Conservation (phyloP, 2,797 vertebrate genomes). For the Alexandromys oeconomus region DNA sequence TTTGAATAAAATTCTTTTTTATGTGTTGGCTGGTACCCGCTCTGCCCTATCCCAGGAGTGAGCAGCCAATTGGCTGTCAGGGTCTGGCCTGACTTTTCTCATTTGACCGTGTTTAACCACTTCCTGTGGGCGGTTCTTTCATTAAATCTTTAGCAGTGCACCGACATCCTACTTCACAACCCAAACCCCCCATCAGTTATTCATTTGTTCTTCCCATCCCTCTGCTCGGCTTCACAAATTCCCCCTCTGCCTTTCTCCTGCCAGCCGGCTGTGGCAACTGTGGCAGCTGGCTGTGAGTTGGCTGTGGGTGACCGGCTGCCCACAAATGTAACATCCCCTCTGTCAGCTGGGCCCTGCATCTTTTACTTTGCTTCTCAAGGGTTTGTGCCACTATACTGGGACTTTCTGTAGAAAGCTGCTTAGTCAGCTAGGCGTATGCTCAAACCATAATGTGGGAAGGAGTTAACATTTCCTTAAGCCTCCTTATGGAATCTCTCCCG, state of each 20-base stretch:
- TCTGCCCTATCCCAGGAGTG: background rate
- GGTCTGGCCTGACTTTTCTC: constrained; percentile 14
- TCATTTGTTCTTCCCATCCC: background rate
- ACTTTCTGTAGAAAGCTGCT: background rate
- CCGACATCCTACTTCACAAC: constrained; percentile 3
- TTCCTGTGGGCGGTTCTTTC: constrained; percentile 33
- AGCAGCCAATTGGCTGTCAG: background rate
- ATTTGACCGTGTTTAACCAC: constrained; percentile 44
- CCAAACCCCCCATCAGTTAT: constrained; percentile 6
- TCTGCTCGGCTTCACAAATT: background rate
- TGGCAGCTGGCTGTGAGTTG: background rate
- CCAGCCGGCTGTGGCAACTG: background rate
- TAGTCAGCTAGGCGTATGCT: background rate
- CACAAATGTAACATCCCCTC: background rate
- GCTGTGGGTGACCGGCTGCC: background rate
- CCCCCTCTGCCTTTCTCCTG: background rate
- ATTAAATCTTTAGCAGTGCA: constrained; percentile 44
- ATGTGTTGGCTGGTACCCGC: background rate
- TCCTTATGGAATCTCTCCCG: background rate
- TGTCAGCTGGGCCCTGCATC: background rate
- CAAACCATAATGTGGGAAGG: background rate
- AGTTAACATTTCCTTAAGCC: background rate
- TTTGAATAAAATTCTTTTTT: background rate
- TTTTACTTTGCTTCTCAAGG: background rate
- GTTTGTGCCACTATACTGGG: background rate